Conservation (phyloP, 2,113 vertebrate genomes). For the Rhinoderma darwinii region DNA sequence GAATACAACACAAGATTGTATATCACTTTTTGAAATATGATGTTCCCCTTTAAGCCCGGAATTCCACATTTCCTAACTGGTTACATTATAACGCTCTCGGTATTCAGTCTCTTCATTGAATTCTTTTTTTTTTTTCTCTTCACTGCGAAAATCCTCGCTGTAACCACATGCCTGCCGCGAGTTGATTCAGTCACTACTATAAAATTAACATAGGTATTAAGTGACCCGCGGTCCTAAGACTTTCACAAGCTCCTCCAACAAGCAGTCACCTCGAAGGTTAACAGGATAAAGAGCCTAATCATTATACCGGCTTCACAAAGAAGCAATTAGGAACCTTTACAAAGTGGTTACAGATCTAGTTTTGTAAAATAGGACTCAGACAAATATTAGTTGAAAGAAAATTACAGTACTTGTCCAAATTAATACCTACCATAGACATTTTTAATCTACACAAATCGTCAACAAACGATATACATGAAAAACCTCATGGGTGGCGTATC, state of each 20-base stretch:
- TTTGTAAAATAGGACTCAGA: slow-evolving; percentile 83
- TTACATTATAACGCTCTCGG: neutral
- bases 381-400: slow-evolving; percentile 86
- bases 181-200: slow-evolving; percentile 65
- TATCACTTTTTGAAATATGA: neutral
- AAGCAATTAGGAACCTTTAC: slow-evolving; percentile 84
- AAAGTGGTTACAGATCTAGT: slow-evolving; percentile 81
- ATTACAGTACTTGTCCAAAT: slow-evolving; percentile 88
- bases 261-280: slow-evolving; percentile 77
- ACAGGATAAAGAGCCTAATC: slow-evolving; percentile 82
- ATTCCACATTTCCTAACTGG: neutral
- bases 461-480: slow-evolving; percentile 87
- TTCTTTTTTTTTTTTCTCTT: neutral
- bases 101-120: neutral
- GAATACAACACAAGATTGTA: neutral
- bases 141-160: slow-evolving; percentile 66
- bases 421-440: slow-evolving; percentile 84
- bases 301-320: slow-evolving; percentile 78
- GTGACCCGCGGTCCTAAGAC: slow-evolving; percentile 66
- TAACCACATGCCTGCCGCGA: slow-evolving; percentile 64
- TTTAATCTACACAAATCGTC: slow-evolving; percentile 86
- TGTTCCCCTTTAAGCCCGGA: neutral
- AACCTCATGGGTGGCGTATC: slow-evolving; percentile 80
- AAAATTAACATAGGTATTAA: slow-evolving; percentile 70
- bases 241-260: slow-evolving; percentile 69